Evolutionary conservation across 2,113 vertebrate genomes (phyloP), one percentile per base, ranked within the genome.

Genomic region (Baryphthengus martii): DNA sequence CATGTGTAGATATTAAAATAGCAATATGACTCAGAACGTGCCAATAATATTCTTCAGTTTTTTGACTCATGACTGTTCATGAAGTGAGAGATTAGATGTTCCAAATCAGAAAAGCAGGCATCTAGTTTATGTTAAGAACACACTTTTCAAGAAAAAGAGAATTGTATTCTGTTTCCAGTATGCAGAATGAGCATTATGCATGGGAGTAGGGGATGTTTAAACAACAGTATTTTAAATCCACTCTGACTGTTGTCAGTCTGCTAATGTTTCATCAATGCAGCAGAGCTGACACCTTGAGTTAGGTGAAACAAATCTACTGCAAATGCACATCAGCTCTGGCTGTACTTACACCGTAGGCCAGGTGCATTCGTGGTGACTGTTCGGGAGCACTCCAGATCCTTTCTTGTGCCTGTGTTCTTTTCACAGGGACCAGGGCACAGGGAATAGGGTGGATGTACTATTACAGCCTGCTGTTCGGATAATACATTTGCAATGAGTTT

Each of bases 61-160:
- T 81, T 95, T 89, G 79, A 88, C 71, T 73, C 81, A 82, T 75
- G 82, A 83, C 62, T 88, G 71, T 85, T 79, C 42, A 85, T 55
- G 50, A 79, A 83, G 79, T 56, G 50, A 73, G 40, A 79, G 59
- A 52, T 91, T 67, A 33, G 61, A 85, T 91, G 80, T 88, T 95
- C 91, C 59, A 96, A 93, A 96, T 82, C 79, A 95, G 66, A 96
- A 90, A 90, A 87, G 53, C 65, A 94, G n/a, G 49, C 92, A 96
- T 92, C 37, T 68, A 87, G 61, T 86, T 93, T 92, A 84, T 86
- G 83, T 50, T 75, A 85, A 61, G 65, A 94, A 70, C 55, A 91
- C 37, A 62, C 65, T 96, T 94, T 86, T 96, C 80, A 95, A 96
- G 86, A 84, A 96, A 96, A 86, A 42, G 19, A 50, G 58, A 85